A percentile compares a stretch with the other conserved stretches of the same genome.
phyloP scores from a whole-genome alignment of 2,113 vertebrate genomes.

The Albula glossodonta region DNA sequence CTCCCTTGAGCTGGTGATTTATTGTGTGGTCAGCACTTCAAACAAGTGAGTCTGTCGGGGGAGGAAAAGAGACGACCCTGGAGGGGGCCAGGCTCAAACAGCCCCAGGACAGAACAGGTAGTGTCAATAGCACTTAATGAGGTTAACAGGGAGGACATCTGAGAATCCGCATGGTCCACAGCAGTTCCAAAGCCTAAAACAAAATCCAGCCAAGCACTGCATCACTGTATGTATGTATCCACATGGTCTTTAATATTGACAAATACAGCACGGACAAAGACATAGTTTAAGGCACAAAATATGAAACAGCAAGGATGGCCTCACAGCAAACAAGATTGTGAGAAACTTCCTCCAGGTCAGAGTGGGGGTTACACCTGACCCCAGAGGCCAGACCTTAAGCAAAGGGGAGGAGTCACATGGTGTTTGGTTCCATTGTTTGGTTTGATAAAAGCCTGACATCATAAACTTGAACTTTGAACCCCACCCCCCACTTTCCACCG shows the following conservation, averaged over 20 bases:
- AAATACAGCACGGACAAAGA: background rate
- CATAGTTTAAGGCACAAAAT: too few relatives aligned
- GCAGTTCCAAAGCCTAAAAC: background rate
- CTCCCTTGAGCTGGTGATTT: slow-evolving; percentile 13
- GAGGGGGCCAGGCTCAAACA: background rate
- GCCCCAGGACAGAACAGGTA: background rate
- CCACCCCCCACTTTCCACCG: background rate
- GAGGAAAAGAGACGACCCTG: background rate
- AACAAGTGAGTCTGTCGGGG: background rate
- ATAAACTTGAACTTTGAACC: background rate
- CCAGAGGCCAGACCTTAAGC: background rate
- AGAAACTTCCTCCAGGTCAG: background rate
- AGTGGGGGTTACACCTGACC: background rate
- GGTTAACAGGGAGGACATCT: slow-evolving; percentile 16
- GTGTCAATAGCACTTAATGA: slow-evolving; percentile 22
- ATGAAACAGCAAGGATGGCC: too few relatives aligned
- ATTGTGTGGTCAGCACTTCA: background rate
- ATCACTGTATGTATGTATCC: background rate
- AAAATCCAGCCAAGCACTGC: background rate
- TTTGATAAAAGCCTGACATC: background rate
- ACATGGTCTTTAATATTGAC: background rate
- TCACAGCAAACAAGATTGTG: background rate
- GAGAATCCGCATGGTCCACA: background rate
- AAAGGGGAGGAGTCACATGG: background rate
- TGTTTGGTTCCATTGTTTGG: background rate